phyloP scores from a whole-genome alignment of 1,140 invertebrate species.

The Danaus melanippus region DNA sequence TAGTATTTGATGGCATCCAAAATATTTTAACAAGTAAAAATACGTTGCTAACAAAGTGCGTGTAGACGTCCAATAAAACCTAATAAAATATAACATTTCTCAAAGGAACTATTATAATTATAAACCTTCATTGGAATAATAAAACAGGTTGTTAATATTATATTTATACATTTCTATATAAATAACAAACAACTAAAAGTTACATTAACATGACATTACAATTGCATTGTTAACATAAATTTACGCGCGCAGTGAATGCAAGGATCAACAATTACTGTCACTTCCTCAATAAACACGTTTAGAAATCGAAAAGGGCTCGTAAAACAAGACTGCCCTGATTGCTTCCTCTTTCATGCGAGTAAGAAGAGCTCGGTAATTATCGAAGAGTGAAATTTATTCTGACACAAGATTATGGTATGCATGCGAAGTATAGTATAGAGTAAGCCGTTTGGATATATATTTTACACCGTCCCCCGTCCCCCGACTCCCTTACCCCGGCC shows the following conservation, averaged over 20 bases:
- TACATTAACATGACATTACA: too few species aligned
- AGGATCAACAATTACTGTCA: slow-evolving; percentile 32
- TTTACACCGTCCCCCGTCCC: slow-evolving; percentile 28
- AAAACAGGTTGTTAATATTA: too few species aligned
- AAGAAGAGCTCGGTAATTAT: slow-evolving; percentile 40
- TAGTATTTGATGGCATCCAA: slow-evolving; percentile 3
- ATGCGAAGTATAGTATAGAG: slow-evolving; percentile 19
- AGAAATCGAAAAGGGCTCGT: slow-evolving; percentile 42
- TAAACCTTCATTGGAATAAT: too few species aligned
- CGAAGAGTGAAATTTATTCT: slow-evolving; percentile 51
- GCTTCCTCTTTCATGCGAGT: slow-evolving; percentile 35
- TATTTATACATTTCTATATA: too few species aligned
- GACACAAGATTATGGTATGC: slow-evolving; percentile 44
- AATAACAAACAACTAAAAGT: too few species aligned
- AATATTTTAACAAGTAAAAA: slow-evolving; percentile 7
- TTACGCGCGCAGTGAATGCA: slow-evolving; percentile 7
- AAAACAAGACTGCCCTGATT: slow-evolving; percentile 38
- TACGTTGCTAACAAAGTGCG: too few species aligned
- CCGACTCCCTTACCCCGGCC: too few species aligned
- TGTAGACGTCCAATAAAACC: too few species aligned
- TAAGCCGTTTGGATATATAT: slow-evolving; percentile 39
- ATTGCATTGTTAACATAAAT: slow-evolving; percentile 10
- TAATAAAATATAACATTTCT: too few species aligned
- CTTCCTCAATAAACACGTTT: slow-evolving; percentile 43
- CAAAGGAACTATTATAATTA: too few species aligned